A percentile compares a stretch with the other conserved stretches of the same genome.
Conservation (phyloP, 2,797 vertebrate genomes). For the Pelodytes ibericus region DNA sequence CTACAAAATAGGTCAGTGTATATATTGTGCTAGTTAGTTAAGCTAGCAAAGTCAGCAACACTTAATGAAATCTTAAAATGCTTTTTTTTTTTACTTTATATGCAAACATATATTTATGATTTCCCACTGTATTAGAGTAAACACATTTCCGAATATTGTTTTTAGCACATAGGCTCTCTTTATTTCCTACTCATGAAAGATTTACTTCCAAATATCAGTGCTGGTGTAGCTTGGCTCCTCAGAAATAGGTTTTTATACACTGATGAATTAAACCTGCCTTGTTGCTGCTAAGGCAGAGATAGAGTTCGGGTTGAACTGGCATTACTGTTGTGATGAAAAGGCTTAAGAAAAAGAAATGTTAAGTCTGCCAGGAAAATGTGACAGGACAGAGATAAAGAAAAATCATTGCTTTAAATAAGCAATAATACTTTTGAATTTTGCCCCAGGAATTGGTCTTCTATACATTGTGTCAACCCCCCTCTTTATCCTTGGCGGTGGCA, state of each 20-base stretch:
- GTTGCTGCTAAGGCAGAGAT: slow-evolving; percentile 34
- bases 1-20: too few relatives aligned
- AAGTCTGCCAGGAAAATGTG: slow-evolving; percentile 50
- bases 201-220: slow-evolving; percentile 21
- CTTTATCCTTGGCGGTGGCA: slow-evolving; percentile 11
- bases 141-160: not conserved
- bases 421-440: slow-evolving; percentile 39
- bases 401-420: slow-evolving; percentile 36
- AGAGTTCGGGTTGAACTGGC: slow-evolving; percentile 38
- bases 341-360: slow-evolving; percentile 32
- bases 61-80: too few relatives aligned
- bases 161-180: not conserved
- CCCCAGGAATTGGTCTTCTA: slow-evolving; percentile 10
- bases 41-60: too few relatives aligned
- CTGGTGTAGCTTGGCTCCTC: slow-evolving; percentile 9
- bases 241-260: slow-evolving; percentile 36
- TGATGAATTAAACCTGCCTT: slow-evolving; percentile 41
- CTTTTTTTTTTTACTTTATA: too few relatives aligned
- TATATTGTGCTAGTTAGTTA: too few relatives aligned
- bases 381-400: slow-evolving; percentile 42
- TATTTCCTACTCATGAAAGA: slow-evolving; percentile 8
- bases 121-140: not conserved
- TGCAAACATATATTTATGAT: not conserved
- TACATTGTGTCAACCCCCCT: slow-evolving; percentile 21
- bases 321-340: slow-evolving; percentile 46